Conservation (phyloP, 2,113 vertebrate genomes). For the Glaucomys volans region DNA sequence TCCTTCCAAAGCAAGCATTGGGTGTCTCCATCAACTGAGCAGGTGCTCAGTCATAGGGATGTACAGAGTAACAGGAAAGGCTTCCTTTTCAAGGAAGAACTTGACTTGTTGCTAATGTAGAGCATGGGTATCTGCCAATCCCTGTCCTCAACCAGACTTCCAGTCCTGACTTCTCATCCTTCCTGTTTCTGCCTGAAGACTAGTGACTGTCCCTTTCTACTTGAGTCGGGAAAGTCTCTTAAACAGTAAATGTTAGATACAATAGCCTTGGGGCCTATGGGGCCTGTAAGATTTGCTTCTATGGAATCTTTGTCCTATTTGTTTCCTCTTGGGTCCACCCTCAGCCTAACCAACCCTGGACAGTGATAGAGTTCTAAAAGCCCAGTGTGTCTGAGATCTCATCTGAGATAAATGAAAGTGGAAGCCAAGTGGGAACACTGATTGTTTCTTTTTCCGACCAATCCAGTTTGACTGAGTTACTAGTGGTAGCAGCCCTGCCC, state of each 20-base stretch:
- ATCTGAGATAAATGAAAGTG: background rate
- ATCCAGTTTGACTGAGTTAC: background rate
- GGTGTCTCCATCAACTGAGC: background rate
- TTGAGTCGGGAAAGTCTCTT: background rate
- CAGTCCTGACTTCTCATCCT: background rate
- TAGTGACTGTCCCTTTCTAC: background rate
- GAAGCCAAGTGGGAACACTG: background rate
- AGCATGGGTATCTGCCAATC: constrained; percentile 12
- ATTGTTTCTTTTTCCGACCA: background rate
- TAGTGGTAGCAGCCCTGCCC: background rate
- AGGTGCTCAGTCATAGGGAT: background rate
- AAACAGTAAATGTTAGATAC: background rate
- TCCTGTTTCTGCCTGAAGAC: background rate
- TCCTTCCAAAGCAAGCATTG: background rate
- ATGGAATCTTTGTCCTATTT: background rate
- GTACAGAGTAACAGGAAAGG: background rate
- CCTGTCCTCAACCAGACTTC: background rate
- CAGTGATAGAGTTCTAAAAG: background rate
- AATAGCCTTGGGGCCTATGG: background rate
- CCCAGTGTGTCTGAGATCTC: background rate
- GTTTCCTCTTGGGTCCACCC: background rate
- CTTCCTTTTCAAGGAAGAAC: constrained; percentile 59
- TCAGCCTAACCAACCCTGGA: background rate
- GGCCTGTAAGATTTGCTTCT: background rate
- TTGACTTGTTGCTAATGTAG: background rate